Base-by-base conservation (phyloP, 1,140 invertebrate species). In the Lepidurus couesii region DNA sequence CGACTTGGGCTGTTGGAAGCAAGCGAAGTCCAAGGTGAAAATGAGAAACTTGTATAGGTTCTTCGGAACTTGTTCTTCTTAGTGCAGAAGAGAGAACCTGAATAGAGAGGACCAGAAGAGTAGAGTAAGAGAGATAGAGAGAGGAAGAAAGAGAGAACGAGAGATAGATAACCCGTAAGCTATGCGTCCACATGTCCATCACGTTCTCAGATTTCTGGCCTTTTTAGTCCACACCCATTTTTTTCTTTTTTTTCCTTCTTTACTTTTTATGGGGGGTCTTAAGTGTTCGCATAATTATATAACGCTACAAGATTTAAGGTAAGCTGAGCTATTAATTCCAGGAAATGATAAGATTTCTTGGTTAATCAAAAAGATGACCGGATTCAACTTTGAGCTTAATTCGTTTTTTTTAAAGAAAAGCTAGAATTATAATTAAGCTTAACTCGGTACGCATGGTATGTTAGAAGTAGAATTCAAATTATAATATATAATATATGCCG, bases 11-110 rank as follows among this genome's bases (percentile, higher is more conserved):
- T 76, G 80, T 53, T 80, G 76, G 80, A 81, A 78, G 76, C 77
- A 80, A 80, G 76, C 74, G 79, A 78, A 81, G 80, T 79, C 79
- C 80, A 76, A 80, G 77, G 79, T 77, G 78, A 34, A 34, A 24
- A 75, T 43, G 53, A 53, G n/a, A 42, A 44, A 42, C 45, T n/a
- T 26, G n/a, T 34, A 78, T 74, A 53, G 80, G 75, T 26, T 42
- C 73, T 65, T 73, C 34, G 65, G 77, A 73, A 73, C 43, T 24
- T 73, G 47, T 73, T 45, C 73, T 65, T 80, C 43, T 76, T 53
- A 77, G 78, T 79, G 65, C 21, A 78, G 76, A 80, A 65, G 43
- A 11, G 0, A 44, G 76, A 34, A 43, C 65, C 13, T 34, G 79
- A 24, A 76, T 73, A 80, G 79, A 77, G 53, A 78, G 79, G 9